Evolutionary conservation across 2,797 vertebrate genomes (phyloP), one percentile per base, ranked within the genome.

Genomic region (Adrianichthys oophorus): DNA sequence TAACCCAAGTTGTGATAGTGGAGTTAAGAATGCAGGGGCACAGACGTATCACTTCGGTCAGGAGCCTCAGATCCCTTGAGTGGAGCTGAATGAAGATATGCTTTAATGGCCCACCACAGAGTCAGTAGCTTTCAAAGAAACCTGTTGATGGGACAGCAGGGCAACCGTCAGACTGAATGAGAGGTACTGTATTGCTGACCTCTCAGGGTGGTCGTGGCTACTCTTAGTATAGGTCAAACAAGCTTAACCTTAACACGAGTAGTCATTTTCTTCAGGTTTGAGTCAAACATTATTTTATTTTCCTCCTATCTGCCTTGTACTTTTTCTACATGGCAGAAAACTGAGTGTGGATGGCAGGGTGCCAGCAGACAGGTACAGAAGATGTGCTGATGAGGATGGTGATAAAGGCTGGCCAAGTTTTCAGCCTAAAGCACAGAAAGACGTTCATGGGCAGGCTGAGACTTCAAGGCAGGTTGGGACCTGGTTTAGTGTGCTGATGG

Each of bases 401-500:
- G 79, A 88, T 87, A 81, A 60, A 71, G 79, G 74, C 65, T 17
- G 49, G 56, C 62, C 58, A 69, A 60, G 52, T 56, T 56, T 51
- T 8, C 68, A 72, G 83, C 79, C 79, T 43, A 53, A 47, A 76
- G 71, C 75, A 48, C 64, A 84, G 79, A 76, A 72, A 78, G 76
- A 63, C 71, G 10, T 55, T 74, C 72, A 63, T 15, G 52, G 77
- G 90, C 89, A 76, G 82, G 90, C 89, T 41, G 66, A 90, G 90
- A 88, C 86, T 74, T 85, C 65, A 48, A 18, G 91, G 81, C 93
- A 89, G 91, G 94, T 92, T 81, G n/a, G 81, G 88, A 85, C 92
- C 89, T 92, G 93, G 91, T 77, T 56, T 69, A 68, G 64, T 78
- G 41, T 62, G 82, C 78, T 76, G 82, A 70, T 79, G 68, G 76